Conservation (phyloP, 2,113 vertebrate genomes). For the Nycticebus coucang region DNA sequence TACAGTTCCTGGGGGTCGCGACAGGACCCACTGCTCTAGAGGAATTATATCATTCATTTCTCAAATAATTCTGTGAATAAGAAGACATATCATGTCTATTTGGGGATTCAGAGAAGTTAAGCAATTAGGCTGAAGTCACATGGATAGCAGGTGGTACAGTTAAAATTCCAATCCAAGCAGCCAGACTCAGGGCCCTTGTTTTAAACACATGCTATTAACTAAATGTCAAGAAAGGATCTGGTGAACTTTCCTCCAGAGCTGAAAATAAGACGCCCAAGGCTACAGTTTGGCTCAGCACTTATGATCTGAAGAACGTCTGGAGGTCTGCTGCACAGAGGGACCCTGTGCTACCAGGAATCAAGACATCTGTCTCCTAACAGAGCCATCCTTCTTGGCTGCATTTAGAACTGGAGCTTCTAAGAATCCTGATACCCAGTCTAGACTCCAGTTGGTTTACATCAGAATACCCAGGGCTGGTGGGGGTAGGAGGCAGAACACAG, state of each 20-base stretch:
- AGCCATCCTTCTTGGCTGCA: background rate
- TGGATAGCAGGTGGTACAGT: background rate
- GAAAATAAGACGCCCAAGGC: background rate
- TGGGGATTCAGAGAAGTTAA: background rate
- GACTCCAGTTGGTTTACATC: background rate
- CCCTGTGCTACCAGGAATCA: background rate
- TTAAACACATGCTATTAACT: background rate
- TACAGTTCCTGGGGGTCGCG: no score
- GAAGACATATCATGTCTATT: background rate
- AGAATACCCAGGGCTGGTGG: background rate
- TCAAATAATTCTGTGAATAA: conserved; percentile 32
- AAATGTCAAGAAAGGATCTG: background rate
- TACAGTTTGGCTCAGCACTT: background rate
- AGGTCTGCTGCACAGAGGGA: background rate
- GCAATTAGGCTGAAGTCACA: background rate
- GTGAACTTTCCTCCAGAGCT: background rate
- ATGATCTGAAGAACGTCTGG: background rate
- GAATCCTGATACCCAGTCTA: background rate
- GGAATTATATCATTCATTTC: conserved; percentile 7
- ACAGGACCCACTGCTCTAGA: background rate
- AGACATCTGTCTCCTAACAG: background rate
- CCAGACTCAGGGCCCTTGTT: background rate
- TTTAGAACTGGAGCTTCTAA: background rate
- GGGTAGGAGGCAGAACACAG: background rate
- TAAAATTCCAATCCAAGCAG: background rate